phyloP scores from a whole-genome alignment of 2,888 invertebrate species.

The Acronicta aceris region DNA sequence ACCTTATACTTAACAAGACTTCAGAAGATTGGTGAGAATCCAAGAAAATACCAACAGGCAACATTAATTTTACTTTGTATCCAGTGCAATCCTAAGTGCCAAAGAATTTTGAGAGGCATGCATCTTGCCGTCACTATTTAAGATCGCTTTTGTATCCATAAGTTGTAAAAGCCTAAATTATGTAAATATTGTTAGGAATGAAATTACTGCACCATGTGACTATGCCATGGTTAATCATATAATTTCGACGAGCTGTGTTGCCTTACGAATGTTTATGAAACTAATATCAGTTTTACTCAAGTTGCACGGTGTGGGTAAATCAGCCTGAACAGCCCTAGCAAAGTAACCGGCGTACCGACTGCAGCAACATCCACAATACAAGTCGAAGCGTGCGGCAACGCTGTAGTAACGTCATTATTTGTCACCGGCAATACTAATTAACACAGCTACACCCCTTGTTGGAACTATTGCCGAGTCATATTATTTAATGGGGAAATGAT shows the following conservation, averaged over 20 bases:
- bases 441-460: too few species aligned
- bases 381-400: too few species aligned
- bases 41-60: slow-evolving; percentile 27
- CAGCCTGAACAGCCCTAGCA: too few species aligned
- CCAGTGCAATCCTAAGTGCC: slow-evolving; percentile 52
- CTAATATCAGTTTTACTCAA: neutral
- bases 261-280: neutral
- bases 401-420: too few species aligned
- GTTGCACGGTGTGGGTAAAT: neutral
- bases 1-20: slow-evolving; percentile 72
- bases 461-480: too few species aligned
- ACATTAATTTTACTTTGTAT: slow-evolving; percentile 36
- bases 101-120: slow-evolving; percentile 50
- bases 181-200: neutral
- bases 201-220: neutral
- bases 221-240: slow-evolving; percentile 1
- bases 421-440: too few species aligned
- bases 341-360: too few species aligned
- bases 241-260: neutral
- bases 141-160: slow-evolving; percentile 25
- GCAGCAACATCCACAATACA: too few species aligned
- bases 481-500: too few species aligned
- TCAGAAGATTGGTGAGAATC: slow-evolving; percentile 48
- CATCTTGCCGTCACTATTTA: slow-evolving; percentile 44
- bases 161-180: neutral